Conservation (phyloP, 1,140 invertebrate genomes). For the Lordiphosa clarofinis region DNA sequence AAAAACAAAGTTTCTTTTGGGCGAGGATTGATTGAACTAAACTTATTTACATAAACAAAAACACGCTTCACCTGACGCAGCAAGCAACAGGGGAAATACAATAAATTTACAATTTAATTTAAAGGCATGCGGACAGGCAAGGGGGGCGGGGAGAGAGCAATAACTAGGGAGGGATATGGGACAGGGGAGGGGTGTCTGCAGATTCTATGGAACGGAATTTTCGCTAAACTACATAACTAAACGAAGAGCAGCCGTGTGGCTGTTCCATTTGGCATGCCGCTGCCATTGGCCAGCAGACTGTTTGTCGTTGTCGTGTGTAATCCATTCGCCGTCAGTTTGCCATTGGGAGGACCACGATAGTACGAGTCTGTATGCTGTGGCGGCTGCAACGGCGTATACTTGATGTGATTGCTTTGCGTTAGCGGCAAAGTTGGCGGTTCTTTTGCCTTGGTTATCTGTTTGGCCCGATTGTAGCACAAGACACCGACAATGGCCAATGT, state of each 20-base stretch:
- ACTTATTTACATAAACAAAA: conserved; percentile 33
- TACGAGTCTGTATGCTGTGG: conserved; percentile 42
- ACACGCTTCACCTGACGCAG: background rate
- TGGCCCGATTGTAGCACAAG: conserved; percentile 89
- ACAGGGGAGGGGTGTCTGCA: no score
- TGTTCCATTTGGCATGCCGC: conserved; percentile 62
- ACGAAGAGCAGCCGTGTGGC: conserved; percentile 69
- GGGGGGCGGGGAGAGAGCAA: background rate
- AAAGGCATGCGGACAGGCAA: background rate
- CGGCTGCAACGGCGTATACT: conserved; percentile 60
- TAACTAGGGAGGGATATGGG: no score
- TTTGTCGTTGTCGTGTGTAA: conserved; percentile 30
- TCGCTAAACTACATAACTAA: conserved; percentile 59
- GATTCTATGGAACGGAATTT: conserved; percentile 18
- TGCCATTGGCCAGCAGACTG: conserved; percentile 64
- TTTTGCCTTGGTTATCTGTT: conserved; percentile 54
- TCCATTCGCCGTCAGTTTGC: conserved; percentile 1
- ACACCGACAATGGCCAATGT: conserved; percentile 93
- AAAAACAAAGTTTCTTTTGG: conserved; percentile 1
- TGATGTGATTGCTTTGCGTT: conserved; percentile 50
- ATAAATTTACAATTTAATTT: conserved; percentile 14
- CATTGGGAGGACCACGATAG: conserved; percentile 60
- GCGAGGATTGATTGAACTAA: conserved; percentile 11
- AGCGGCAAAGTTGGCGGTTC: conserved; percentile 47
- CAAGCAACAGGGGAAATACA: no score